Evolutionary conservation across 2,113 vertebrate genomes (phyloP), one percentile per base, ranked within the genome.

Genomic region (Trichomycterus rosablanca): DNA sequence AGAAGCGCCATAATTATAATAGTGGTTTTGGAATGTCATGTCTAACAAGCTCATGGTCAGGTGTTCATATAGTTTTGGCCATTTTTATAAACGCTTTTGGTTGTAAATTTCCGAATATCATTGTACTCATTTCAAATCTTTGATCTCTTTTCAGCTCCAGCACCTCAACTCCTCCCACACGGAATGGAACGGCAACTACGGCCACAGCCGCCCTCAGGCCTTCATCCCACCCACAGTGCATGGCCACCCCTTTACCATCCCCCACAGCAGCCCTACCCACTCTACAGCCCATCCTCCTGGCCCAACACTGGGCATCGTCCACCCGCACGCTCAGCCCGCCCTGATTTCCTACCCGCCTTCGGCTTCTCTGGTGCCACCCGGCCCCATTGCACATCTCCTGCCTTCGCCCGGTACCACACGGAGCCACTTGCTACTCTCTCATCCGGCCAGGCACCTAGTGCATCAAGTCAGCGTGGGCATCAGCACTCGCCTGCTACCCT

Each of bases 381-480:
- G 91, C 0, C 92, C 94, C 0, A 86, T 97, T 52, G 88, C 96
- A 70, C 96, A 98, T 86, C 89, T 97, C 54, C 80, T 98, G 45
- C 92, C 95, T 67, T 97, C 96, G 6, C 92, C 96, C 0, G 93
- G 92, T 68, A 78, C 90, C 81, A 92, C 96, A 16, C 86, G 93
- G 34, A 58, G 35, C 61, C 87, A 94, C 6, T 52, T 97, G 73
- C 80, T 98, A 74, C 80, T 98, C 34, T 90, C 89, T 68, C 94
- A 92, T 68, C 89, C 90, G 4, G 64, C 84, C 40, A 92, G 88
- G 67, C 72, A 74, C 63, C 77, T 98, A 55, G 82, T 98, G 62
- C 96, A 94, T 84, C 95, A 97, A 44, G 89, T 98, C 62, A 92
- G 95, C 0, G 86, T 98, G 70, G 93, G 96, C 82, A 92, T 98